Conservation (phyloP, 2,113 vertebrate species). For the Megaleporinus macrocephalus region DNA sequence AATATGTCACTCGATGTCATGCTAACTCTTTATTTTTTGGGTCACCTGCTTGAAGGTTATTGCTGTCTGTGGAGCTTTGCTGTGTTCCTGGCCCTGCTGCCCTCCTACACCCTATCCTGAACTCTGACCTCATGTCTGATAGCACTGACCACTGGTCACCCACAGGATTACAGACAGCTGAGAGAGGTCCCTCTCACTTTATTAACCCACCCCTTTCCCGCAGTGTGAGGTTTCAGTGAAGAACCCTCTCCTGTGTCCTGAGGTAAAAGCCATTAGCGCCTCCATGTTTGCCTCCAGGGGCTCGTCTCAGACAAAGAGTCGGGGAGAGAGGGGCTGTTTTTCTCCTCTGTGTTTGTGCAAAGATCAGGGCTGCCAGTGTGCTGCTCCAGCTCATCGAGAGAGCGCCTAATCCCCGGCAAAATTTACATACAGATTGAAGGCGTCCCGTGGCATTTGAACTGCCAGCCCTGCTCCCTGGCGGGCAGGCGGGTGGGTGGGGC, state of each 20-base stretch:
- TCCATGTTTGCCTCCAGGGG: slow-evolving; percentile 31
- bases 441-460: slow-evolving; percentile 44
- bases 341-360: slow-evolving; percentile 31
- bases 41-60: slow-evolving; percentile 11
- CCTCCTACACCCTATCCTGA: slow-evolving; percentile 5
- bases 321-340: not conserved
- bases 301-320: slow-evolving; percentile 43
- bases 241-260: slow-evolving; percentile 49
- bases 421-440: slow-evolving; percentile 60
- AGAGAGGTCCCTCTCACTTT: not conserved
- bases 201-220: slow-evolving; percentile 12
- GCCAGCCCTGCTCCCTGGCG: slow-evolving; percentile 12
- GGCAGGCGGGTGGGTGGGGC: not conserved
- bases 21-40: slow-evolving; percentile 33
- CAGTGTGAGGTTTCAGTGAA: not conserved
- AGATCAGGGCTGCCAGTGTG: slow-evolving; percentile 44
- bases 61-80: slow-evolving; percentile 19
- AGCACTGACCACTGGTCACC: not conserved
- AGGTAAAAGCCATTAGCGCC: slow-evolving; percentile 32
- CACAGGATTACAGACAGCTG: not conserved
- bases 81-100: not conserved
- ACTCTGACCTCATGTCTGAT: slow-evolving; percentile 6
- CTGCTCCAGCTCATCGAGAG: slow-evolving; percentile 49
- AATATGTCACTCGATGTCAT: slow-evolving; percentile 33
- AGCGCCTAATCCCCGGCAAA: slow-evolving; percentile 46